Percentiles rank a stretch among this genome's conserved stretches.
These are phyloP conservation scores for Dromococcyx pavoninus DNA, from an alignment of 2,797 vertebrate genomes.

Conservation along the genomic window DNA sequence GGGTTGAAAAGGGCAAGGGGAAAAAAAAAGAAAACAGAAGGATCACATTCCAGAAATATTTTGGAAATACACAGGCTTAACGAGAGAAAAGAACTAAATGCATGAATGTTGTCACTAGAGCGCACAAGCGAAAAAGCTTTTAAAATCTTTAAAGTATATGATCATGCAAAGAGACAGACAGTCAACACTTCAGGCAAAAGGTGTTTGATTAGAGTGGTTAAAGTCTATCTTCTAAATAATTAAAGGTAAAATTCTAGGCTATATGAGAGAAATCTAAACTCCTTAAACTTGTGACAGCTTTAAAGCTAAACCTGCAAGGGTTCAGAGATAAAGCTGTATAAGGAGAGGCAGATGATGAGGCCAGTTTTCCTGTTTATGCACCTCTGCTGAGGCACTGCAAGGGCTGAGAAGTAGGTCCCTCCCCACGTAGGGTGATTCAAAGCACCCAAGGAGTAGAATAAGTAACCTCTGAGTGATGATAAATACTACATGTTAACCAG, in stretches of 20 bases:
- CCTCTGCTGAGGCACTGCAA: not conserved
- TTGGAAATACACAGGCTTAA: slow-evolving; percentile 17
- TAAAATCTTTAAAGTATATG: slow-evolving; percentile 13
- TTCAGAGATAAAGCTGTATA: not conserved
- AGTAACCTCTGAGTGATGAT: not conserved
- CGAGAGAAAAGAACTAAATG: not conserved
- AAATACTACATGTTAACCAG: not conserved
- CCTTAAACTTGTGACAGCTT: not conserved
- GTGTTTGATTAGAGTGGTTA: slow-evolving; percentile 6
- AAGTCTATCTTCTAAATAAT: slow-evolving; percentile 37
- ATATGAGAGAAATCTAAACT: not conserved
- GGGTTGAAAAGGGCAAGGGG: not conserved
- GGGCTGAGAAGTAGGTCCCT: not conserved
- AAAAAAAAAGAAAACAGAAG: not conserved
- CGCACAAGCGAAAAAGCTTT: not conserved
- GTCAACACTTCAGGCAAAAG: not conserved
- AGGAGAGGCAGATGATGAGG: not conserved
- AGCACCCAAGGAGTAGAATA: not conserved
- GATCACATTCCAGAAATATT: not conserved
- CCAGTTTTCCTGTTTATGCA: not conserved
- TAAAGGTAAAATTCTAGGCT: not conserved
- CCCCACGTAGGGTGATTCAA: not conserved
- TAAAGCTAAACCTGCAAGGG: not conserved
- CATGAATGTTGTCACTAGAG: not conserved
- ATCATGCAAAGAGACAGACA: not conserved